These are phyloP conservation scores for Carassius carassius DNA, from an alignment of 2,113 vertebrate species.

Conservation along the genomic window DNA sequence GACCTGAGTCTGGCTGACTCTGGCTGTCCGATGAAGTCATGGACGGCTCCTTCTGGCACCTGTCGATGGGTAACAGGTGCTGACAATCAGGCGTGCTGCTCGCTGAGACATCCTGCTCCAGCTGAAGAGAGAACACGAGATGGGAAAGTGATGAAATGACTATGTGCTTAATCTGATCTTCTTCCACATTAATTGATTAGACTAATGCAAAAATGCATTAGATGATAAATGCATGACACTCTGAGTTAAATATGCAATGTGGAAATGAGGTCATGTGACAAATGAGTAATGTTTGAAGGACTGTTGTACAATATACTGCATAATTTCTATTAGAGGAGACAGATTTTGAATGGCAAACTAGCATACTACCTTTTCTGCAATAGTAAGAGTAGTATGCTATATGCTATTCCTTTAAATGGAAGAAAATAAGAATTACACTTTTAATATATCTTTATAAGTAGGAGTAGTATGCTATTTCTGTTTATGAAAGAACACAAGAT, in stretches of 20 bases:
- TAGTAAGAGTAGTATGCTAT: too few relatives aligned
- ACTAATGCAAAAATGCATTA: background rate
- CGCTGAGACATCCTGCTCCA: too few relatives aligned
- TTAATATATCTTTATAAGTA: background rate
- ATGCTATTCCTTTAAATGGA: background rate
- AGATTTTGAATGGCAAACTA: background rate
- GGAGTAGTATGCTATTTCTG: background rate
- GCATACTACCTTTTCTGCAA: too few relatives aligned
- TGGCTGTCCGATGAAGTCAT: conserved; percentile 53
- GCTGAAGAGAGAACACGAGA: background rate
- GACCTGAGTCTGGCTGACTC: conserved; percentile 46
- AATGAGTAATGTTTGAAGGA: background rate
- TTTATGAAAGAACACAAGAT: background rate
- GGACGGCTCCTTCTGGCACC: conserved; percentile 38
- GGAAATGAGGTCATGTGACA: background rate
- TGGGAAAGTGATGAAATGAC: background rate
- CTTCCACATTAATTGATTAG: background rate
- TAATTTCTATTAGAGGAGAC: background rate
- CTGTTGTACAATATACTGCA: background rate
- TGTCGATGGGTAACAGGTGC: conserved; percentile 51
- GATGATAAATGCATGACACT: background rate
- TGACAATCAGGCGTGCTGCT: conserved; percentile 51
- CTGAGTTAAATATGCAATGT: background rate
- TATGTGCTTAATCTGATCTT: background rate
- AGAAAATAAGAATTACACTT: background rate